Percentiles rank a stretch among this genome's conserved stretches.
Conservation (phyloP, 1,140 invertebrate genomes). For the Platyscapa corneri region DNA sequence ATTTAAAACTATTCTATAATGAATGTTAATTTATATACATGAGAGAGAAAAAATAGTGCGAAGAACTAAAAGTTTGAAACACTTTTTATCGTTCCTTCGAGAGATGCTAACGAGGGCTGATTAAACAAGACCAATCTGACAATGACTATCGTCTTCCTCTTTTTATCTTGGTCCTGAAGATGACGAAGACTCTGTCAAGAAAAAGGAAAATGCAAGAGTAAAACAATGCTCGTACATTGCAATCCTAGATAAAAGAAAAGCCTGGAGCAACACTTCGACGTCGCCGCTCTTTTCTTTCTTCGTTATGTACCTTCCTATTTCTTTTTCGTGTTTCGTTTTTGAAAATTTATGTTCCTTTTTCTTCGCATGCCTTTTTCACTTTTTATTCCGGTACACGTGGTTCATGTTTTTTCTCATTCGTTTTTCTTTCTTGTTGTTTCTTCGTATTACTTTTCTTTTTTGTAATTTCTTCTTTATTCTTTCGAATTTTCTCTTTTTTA, state of each 20-base stretch:
- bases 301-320: background rate
- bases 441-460: too few relatives aligned
- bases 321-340: conserved; percentile 6
- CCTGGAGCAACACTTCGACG: background rate
- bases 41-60: background rate
- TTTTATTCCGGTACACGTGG: background rate
- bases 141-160: conserved; percentile 1
- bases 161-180: background rate
- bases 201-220: background rate
- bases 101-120: conserved; percentile 54
- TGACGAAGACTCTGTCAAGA: background rate
- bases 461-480: too few relatives aligned
- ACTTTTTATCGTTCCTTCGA: background rate
- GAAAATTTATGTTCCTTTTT: background rate
- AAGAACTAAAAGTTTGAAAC: background rate
- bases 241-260: background rate
- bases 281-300: too few relatives aligned
- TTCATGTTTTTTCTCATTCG: background rate
- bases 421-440: too few relatives aligned
- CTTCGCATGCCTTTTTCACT: background rate
- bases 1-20: too few relatives aligned
- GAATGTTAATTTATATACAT: too few relatives aligned
- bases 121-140: conserved; percentile 54
- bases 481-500: too few relatives aligned
- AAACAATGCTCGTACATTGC: background rate